phyloP scores from a whole-genome alignment of 2,113 vertebrate species.

The Dicrurus megarhynchus region DNA sequence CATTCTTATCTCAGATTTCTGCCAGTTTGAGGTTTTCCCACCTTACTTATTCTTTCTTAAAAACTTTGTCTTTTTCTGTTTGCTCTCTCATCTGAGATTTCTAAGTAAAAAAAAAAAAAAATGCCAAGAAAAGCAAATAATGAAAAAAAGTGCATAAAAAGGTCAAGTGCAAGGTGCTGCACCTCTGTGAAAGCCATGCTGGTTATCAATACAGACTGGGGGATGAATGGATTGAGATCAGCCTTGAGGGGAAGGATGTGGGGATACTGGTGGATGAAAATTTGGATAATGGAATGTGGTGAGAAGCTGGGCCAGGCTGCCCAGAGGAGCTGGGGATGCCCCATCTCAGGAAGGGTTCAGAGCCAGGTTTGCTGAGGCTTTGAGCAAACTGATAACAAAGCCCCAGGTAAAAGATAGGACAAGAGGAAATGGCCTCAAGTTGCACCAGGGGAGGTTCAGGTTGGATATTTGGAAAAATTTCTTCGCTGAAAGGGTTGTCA shows the following conservation, averaged over 20 bases:
- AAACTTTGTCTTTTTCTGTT: background rate
- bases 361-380: background rate
- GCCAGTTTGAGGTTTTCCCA: background rate
- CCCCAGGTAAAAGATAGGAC: too few relatives aligned
- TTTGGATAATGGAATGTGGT: background rate
- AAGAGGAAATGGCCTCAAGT: background rate
- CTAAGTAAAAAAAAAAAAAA: background rate
- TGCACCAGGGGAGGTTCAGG: background rate
- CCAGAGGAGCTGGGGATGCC: background rate
- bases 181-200: too few relatives aligned
- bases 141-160: background rate
- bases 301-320: background rate
- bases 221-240: background rate
- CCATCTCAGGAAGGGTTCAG: background rate
- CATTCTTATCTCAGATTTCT: background rate
- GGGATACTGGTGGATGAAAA: background rate
- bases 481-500: background rate
- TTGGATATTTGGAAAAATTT: background rate
- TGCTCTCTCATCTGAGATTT: background rate
- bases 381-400: background rate
- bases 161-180: background rate
- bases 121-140: background rate
- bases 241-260: background rate
- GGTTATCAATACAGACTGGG: fast-evolving
- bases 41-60: background rate